These are phyloP conservation scores for Nephrotoma appendiculata DNA, from an alignment of 2,888 invertebrate species.

Conservation along the genomic window DNA sequence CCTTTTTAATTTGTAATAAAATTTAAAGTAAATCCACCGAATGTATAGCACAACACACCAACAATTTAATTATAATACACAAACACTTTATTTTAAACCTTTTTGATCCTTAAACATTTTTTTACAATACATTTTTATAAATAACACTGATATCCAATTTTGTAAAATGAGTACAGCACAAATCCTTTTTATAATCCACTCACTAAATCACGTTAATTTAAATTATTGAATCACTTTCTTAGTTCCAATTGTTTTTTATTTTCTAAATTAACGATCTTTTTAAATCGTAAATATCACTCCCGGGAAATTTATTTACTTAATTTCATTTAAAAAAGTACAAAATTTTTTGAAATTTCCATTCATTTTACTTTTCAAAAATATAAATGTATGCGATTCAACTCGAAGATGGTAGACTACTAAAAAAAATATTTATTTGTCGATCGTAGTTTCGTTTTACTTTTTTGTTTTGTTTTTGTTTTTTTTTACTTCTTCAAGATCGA, in stretches of 20 bases:
- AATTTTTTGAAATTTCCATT: background rate
- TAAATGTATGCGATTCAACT: background rate
- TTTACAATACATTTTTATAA: background rate
- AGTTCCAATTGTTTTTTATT: background rate
- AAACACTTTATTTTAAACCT: background rate
- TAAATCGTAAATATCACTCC: background rate
- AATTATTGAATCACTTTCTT: background rate
- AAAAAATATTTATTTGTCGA: background rate
- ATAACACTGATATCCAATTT: background rate
- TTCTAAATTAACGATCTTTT: background rate
- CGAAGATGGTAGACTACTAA: slow-evolving; percentile 2
- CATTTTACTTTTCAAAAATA: background rate
- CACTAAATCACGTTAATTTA: background rate
- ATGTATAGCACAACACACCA: too few species aligned
- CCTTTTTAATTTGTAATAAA: background rate
- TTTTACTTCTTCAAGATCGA: background rate
- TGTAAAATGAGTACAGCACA: background rate
- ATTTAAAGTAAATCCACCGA: background rate
- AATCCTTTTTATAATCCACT: background rate
- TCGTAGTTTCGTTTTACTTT: background rate
- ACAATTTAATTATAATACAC: background rate
- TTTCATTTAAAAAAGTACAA: background rate
- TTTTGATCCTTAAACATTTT: background rate
- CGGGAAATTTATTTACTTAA: background rate
- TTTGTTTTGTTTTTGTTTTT: background rate